Evolutionary conservation across 2,113 vertebrate species (phyloP).

Genomic region (Protobothrops flavoviridis): DNA sequence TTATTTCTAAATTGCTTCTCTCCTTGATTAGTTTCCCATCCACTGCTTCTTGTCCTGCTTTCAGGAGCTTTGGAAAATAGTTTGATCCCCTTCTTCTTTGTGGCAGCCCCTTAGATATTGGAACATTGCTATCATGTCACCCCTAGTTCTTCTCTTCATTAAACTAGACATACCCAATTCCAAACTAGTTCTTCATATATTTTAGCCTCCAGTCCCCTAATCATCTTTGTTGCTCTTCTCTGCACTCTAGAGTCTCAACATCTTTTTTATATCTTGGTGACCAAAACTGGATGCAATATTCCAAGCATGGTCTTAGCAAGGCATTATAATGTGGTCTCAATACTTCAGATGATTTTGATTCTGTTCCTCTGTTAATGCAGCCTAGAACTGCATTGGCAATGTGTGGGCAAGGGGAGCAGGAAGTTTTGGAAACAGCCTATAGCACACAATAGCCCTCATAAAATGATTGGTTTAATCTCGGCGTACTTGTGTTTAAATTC

Average conservation of each 20-base stretch:
- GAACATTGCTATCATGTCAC: neutral
- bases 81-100: neutral
- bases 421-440: neutral
- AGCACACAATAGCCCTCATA: neutral
- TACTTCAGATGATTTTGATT: neutral
- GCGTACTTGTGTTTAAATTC: neutral
- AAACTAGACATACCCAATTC: neutral
- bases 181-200: neutral
- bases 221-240: neutral
- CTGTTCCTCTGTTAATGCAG: neutral
- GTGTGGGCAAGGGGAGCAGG: neutral
- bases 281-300: neutral
- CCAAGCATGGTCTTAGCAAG: neutral
- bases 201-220: neutral
- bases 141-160: neutral
- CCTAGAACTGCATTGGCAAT: neutral
- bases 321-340: neutral
- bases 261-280: neutral
- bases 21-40: neutral
- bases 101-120: neutral
- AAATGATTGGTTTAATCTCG: neutral
- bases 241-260: neutral
- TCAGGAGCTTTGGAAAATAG: neutral
- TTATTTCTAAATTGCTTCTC: neutral
- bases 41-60: neutral